Evolutionary conservation across 2,888 invertebrate species (phyloP), one percentile per base, ranked within the genome.

Genomic region (Eurois occulta): DNA sequence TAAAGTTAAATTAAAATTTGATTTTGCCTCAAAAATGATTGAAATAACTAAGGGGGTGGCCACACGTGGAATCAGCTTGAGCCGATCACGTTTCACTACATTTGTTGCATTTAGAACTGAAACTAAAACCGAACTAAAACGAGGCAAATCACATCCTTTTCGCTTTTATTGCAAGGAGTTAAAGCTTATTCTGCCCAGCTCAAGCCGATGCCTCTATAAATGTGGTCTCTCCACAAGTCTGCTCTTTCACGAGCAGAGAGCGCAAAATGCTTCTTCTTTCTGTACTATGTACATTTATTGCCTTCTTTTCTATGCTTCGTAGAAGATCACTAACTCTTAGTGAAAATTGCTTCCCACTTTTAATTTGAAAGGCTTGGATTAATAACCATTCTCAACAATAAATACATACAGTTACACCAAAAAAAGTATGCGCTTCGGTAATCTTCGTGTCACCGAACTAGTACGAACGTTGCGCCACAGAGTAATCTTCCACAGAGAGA

Each of bases 221-320:
- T 65, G 41, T 65, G 65, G 41, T 65, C n/a, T n/a, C n/a, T 65
- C 35, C 32, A 32, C 21, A 62, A 43, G 35, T 76, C 52, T 76
- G 62, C 55, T 55, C 8, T 28, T 21, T 24, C 21, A n/a, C 21
- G 32, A 28, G 48, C 58, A 55, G 80, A 70, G 64, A 72, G 60
- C 16, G 43, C 64, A 67, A 83, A 74, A 65, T 81, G 66, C 60
- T 55, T 65, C 41, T 71, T 38, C 43, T 85, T 85, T 82, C 75
- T 82, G 81, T 85, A 82, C 85, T 81, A 66, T 82, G 81, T 82
- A 82, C 81, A 82, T 62, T 81, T 48, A 11, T 18, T 79, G 82
- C 24, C 64, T 78, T 69, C 24, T 43, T 78, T 78, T 69, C 35
- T 52, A 83, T 64, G 48, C 55, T 84, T 60, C 55, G 10, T 41